These are phyloP conservation scores for Thymelicus acteon DNA, from an alignment of 2,888 invertebrate species.

Conservation along the genomic window DNA sequence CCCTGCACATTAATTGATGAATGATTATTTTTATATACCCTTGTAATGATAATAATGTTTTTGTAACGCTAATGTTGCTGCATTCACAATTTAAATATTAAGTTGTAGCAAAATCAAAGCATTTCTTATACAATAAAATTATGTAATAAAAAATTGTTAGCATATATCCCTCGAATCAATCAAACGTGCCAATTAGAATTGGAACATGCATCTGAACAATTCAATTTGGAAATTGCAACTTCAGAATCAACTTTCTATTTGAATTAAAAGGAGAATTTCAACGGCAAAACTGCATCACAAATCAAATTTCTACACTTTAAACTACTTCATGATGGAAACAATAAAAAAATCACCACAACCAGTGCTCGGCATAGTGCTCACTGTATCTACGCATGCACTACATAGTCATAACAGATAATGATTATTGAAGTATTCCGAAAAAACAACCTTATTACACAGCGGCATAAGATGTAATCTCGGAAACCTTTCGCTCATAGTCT, in stretches of 20 bases:
- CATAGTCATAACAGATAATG: slow-evolving; percentile 45
- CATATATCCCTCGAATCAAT: slow-evolving; percentile 55
- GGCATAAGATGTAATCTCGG: slow-evolving; percentile 22
- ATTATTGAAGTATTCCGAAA: neutral
- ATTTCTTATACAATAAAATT: too few relatives aligned
- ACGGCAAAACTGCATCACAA: slow-evolving; percentile 80
- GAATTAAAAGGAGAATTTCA: slow-evolving; percentile 57
- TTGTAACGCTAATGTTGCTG: neutral
- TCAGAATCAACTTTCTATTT: slow-evolving; percentile 29
- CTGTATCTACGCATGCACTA: slow-evolving; percentile 79
- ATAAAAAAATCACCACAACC: slow-evolving; percentile 76
- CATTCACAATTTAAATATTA: neutral
- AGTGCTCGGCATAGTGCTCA: slow-evolving; percentile 77
- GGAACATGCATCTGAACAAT: slow-evolving; percentile 62
- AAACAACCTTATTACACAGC: neutral
- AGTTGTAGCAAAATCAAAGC: too few relatives aligned
- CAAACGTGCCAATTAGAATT: slow-evolving; percentile 52
- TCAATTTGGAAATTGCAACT: slow-evolving; percentile 47
- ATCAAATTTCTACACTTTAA: slow-evolving; percentile 59
- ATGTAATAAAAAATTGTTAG: neutral
- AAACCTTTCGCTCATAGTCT: slow-evolving; percentile 34
- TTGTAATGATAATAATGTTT: neutral
- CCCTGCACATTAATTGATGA: neutral
- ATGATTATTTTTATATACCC: too few relatives aligned
- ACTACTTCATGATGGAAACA: slow-evolving; percentile 59